Conservation (phyloP, 2,113 vertebrate species). For the Macaca fascicularis region T2T-MFA8v1.1 NC_088375.1:172330001-172330500, state of each 20-base stretch:
- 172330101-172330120: not conserved
- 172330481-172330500: too few relatives aligned
- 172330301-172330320: not conserved
- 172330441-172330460: not conserved
- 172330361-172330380: too few relatives aligned
- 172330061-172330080: not conserved
- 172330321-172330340: too few relatives aligned
- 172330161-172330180: not conserved
- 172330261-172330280: not conserved
- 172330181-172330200: not conserved
- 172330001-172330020: not conserved
- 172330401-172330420: too few relatives aligned
- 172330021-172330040: not conserved
- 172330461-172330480: not conserved
- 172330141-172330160: constrained; percentile 10
- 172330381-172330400: too few relatives aligned
- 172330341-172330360: too few relatives aligned
- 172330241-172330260: not conserved
- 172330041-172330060: not conserved
- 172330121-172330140: constrained; percentile 7
- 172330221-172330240: not conserved
- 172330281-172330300: not conserved
- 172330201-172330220: not conserved
- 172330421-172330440: too few relatives aligned
- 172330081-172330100: not conserved